These are phyloP conservation scores for Drosophila bipectinata DNA, from an alignment of 1,140 invertebrate species.

Conservation along the genomic window DNA sequence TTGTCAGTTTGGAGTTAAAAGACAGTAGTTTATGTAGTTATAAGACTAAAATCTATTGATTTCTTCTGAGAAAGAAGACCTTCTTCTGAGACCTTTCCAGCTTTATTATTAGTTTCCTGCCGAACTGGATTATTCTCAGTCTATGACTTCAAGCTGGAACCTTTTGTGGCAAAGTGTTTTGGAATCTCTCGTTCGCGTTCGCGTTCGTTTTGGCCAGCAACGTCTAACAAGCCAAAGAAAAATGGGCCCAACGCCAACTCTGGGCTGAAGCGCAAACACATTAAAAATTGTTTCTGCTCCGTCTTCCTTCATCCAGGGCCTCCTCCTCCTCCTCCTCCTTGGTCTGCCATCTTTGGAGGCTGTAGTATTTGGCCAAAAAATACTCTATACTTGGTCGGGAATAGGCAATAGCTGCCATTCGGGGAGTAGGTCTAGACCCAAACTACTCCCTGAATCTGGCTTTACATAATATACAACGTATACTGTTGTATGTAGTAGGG, in stretches of 20 bases:
- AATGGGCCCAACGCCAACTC: slow-evolving; percentile 81
- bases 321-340: slow-evolving; percentile 28
- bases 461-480: neutral
- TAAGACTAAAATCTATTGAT: too few species aligned
- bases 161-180: slow-evolving; percentile 72
- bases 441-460: too few species aligned
- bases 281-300: slow-evolving; percentile 70
- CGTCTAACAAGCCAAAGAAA: slow-evolving; percentile 81
- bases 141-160: slow-evolving; percentile 30
- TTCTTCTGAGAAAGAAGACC: too few species aligned
- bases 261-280: slow-evolving; percentile 80
- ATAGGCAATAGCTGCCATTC: neutral
- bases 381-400: slow-evolving; percentile 14
- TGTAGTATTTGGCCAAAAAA: slow-evolving; percentile 23
- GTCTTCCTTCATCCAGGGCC: slow-evolving; percentile 6
- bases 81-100: too few species aligned
- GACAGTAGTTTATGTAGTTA: neutral
- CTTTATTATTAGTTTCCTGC: too few species aligned
- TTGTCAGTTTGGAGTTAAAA: neutral
- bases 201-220: slow-evolving; percentile 31
- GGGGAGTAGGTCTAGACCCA: neutral
- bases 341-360: slow-evolving; percentile 25
- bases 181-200: slow-evolving; percentile 37
- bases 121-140: too few species aligned
- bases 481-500: too few species aligned